Evolutionary conservation across 2,888 invertebrate genomes (phyloP), one percentile per base, ranked within the genome.

Genomic region (Harpalus rufipes): DNA sequence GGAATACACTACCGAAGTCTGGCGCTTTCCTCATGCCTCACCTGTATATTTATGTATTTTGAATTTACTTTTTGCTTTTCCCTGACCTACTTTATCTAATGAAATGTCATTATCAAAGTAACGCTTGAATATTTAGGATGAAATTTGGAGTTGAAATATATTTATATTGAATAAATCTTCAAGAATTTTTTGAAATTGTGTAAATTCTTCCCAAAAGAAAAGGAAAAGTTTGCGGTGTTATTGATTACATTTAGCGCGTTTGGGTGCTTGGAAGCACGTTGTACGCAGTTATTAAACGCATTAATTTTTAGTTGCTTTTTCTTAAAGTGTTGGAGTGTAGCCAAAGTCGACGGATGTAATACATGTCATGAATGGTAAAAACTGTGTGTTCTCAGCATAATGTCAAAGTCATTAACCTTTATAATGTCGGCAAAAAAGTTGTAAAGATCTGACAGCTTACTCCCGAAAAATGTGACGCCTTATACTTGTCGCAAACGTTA

Each of bases 301-400:
- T 81, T 63, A 41, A 65, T 63, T 81, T 81, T 81, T 81, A 81
- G 61, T 44, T 63, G 32, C 18, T 41, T 79, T 59, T 80, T 80
- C 80, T 63, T 65, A 51, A 58, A 41, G 32, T 44, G 10, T n/a
- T 81, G 81, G 81, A 41, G 44, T n/a, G 12, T 7, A 21, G 61
- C 81, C 81, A 81, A 81, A 63, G 51, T 78, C 58, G 25, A 14
- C 16, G 58, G 58, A 56, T 78, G 58, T 51, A 65, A 44, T 8
- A 63, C 44, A 61, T 51, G 65, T 63, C 25, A 44, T 81, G 65
- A 81, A 81, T 81, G 65, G 41, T 63, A 81, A 63, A 81, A 81
- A 63, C 81, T 16, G 18, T 65, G 39, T 81, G 41, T 61, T 61
- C 58, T 51, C 44, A 65, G 51, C 41, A 39, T 65, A 81, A 81